A percentile compares a stretch with the other conserved stretches of the same genome.
These are phyloP conservation scores for Sipha maydis DNA, from an alignment of 2,888 invertebrate species.

Conservation along the genomic window DNA sequence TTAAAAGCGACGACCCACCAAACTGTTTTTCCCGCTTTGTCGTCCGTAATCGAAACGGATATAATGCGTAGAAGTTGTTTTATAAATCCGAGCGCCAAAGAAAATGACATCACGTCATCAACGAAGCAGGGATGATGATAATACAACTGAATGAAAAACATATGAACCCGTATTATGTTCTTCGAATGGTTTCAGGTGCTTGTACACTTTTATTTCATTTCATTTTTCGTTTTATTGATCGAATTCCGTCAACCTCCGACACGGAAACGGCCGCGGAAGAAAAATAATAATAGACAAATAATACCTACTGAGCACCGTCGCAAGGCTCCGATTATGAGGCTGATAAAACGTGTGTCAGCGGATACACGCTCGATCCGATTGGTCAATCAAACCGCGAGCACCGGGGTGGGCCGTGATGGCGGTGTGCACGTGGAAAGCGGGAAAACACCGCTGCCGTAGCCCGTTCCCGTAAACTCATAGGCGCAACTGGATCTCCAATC, in stretches of 20 bases:
- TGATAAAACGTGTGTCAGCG: not conserved
- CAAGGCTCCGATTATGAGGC: not conserved
- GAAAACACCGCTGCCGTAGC: too few species aligned
- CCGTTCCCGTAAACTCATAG: too few species aligned
- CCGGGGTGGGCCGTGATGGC: too few species aligned
- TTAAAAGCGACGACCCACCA: not conserved
- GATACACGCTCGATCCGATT: not conserved
- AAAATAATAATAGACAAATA: not conserved
- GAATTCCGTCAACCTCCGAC: not conserved
- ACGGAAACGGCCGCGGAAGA: not conserved
- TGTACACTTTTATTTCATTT: not conserved
- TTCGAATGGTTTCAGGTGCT: not conserved
- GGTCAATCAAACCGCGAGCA: too few species aligned
- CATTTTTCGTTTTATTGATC: not conserved
- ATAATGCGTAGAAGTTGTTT: not conserved
- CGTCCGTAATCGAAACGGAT: conserved; percentile 1
- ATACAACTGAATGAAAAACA: not conserved
- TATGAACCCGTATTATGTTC: not conserved
- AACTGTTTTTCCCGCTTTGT: not conserved
- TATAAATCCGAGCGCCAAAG: not conserved
- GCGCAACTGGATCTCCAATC: too few species aligned
- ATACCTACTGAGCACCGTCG: not conserved
- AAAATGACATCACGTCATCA: not conserved
- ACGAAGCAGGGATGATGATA: not conserved
- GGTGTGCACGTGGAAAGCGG: too few species aligned